Percentiles rank a stretch among this genome's conserved stretches.
phyloP scores from a whole-genome alignment of 2,113 vertebrate genomes.

The Hydrolagus affinis region DNA sequence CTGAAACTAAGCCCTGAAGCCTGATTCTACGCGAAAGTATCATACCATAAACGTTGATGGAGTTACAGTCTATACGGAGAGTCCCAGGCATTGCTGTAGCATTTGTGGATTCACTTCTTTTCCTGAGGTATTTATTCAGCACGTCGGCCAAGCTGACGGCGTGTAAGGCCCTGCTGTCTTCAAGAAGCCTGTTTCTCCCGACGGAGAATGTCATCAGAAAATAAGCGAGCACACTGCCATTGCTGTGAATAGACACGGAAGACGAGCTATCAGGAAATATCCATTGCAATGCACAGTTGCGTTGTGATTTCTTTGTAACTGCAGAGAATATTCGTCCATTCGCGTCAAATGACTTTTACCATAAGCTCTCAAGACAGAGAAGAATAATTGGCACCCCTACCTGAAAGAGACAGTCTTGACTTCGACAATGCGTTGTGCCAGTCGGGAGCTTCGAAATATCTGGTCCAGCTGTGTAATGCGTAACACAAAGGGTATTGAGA shows the following conservation, averaged over 20 bases:
- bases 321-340: neutral
- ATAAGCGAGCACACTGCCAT: constrained; percentile 33
- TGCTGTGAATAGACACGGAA: constrained; percentile 13
- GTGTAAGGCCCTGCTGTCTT: neutral
- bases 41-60: constrained; percentile 32
- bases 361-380: neutral
- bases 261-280: neutral
- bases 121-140: constrained; percentile 25
- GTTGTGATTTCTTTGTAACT: neutral
- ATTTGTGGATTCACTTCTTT: neutral
- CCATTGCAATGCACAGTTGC: neutral
- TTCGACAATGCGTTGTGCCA: constrained; percentile 14
- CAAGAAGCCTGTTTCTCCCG: neutral
- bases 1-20: neutral
- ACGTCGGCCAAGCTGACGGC: constrained; percentile 1
- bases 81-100: neutral
- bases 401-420: constrained; percentile 21
- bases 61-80: neutral
- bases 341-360: neutral
- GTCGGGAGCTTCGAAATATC: constrained; percentile 20
- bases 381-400: constrained; percentile 1
- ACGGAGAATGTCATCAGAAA: constrained; percentile 25
- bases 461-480: constrained; percentile 22
- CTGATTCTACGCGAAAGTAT: neutral
- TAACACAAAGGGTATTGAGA: constrained; percentile 10